Evolutionary conservation across 2,797 vertebrate genomes (phyloP), one percentile per base, ranked within the genome.

Genomic region (Strix occidentalis): DNA sequence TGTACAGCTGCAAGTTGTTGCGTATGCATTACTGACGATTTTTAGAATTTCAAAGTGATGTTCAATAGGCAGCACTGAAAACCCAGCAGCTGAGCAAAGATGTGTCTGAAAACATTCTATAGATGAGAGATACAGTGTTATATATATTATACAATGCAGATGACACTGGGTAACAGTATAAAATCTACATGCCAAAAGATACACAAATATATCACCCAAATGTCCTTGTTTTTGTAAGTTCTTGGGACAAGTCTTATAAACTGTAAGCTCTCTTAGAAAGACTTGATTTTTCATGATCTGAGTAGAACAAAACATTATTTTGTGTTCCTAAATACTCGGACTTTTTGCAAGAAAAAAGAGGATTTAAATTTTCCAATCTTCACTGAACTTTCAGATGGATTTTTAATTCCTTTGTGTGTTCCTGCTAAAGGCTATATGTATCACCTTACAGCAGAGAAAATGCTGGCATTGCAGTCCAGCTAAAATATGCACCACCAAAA

Each of bases 201-300:
- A 60, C 0, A 69, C 8, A 51, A 64, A 35, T 8, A 5, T 2
- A 41, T 35, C 29, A 63, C 16, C 6, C 19, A 58, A 66, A 68
- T 0, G 0, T 51, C 48, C 25, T 51, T 41, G 6, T 1, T 83
- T 81, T 25, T 29, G 0, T 14, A 70, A 87, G n/a, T 43, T 79
- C 60, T 58, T 37, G 6, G 13, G 16, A 76, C 17, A 71, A 64
- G 26, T 16, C 6, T 3, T 31, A 33, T 14, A 48, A 89, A 85
- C 11, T 4, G 0, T 11, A 95, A 75, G 4, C 1, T 10, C 24
- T 83, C 41, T 24, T 28, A 63, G 6, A 69, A 74, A 63, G 1
- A 41, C 7, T 5, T 33, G 7, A 72, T 28, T 93, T 88, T 86
- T 68, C 11, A 80, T 20, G 0, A 87, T 54, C 26, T 13, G 1